Evolutionary conservation across 1,140 invertebrate species (phyloP), one percentile per base, ranked within the genome.

Genomic region (Euura lappo): DNA sequence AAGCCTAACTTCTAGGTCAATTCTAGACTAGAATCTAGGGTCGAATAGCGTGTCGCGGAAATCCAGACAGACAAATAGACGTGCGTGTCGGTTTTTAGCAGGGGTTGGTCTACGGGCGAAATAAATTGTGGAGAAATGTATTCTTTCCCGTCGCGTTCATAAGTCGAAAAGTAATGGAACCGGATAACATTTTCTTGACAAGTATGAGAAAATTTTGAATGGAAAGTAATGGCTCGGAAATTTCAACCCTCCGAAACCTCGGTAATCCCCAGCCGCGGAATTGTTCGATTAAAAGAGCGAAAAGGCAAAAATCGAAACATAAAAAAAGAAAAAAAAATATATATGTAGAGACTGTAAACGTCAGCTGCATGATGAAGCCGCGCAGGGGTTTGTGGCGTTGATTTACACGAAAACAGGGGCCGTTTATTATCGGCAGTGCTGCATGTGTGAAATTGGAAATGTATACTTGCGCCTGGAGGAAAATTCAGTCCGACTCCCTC

Each of bases 381-480:
- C 73, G 70, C 46, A 74, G 78, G 76, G 72, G 77, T 77, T 79
- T 77, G 79, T 75, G 82, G 80, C 75, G 82, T 84, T 86, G 83
- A 85, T 86, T 85, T 85, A 85, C 83, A 79, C 79, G 79, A 80
- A 84, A 84, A 84, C 79, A 79, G 82, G 77, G 71, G 84, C 78
- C 83, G 84, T 84, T 85, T 86, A 84, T 85, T 85, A 84, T 85
- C 82, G 79, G 78, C 76, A 79, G 78, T 73, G 80, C 65, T 83
- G 82, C 72, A 81, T 83, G 83, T 83, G 83, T 85, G 83, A 85
- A 85, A 84, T 85, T 85, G 83, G 83, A 85, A 85, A 83, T 81
- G 84, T 28, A 28, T 28, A 28, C 28, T 28, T 28, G 28, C 28
- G 28, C 28, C 28, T 28, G 28, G 28, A 28, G 28, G 28, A 28